Evolutionary conservation across 2,113 vertebrate genomes (phyloP), one percentile per base, ranked within the genome.

Genomic region (Nycticorax nycticorax): DNA sequence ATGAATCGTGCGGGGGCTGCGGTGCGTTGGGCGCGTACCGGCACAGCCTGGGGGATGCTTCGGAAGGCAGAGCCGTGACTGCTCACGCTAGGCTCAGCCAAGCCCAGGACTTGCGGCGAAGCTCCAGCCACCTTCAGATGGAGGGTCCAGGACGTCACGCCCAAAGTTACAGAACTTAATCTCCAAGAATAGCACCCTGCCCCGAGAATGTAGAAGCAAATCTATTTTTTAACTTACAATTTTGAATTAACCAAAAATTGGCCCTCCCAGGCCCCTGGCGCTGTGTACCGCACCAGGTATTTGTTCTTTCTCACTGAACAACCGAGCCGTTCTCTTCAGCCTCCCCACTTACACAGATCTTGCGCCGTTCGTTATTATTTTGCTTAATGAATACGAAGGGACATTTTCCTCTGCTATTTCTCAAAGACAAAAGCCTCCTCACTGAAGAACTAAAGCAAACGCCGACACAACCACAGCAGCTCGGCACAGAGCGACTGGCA

Each of bases 231-330:
- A 22, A 86, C 15, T 66, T 62, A 47, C 18, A 23, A 48, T 26
- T 94, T 32, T 17, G 45, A 85, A 35, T 48, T 22, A 4, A 53
- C 72, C 8, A n/a, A 72, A 60, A 60, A 72, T 14, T 12, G 15
- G 57, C 41, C 68, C 83, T 79, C 45, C 24, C 28, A 35, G 32
- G 64, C 4, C 28, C 52, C 24, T 43, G 52, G 56, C 60, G n/a
- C 19, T 3, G 1, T 0, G 0, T 26, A 56, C 16, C 4, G 1
- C 43, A 59, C n/a, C 39, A 50, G 10, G 8, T 23, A 55, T 14
- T 52, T 82, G 33, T 48, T 63, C 56, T 37, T 53, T 28, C 82
- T 80, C 56, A 39, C 50, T 59, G 10, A 59, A n/a, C 45, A 75
- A 68, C 8, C 8, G 30, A 63, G n/a, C 39, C 79, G 50, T 30